phyloP scores from a whole-genome alignment of 2,113 vertebrate species.

The Erythrolamprus reginae region DNA sequence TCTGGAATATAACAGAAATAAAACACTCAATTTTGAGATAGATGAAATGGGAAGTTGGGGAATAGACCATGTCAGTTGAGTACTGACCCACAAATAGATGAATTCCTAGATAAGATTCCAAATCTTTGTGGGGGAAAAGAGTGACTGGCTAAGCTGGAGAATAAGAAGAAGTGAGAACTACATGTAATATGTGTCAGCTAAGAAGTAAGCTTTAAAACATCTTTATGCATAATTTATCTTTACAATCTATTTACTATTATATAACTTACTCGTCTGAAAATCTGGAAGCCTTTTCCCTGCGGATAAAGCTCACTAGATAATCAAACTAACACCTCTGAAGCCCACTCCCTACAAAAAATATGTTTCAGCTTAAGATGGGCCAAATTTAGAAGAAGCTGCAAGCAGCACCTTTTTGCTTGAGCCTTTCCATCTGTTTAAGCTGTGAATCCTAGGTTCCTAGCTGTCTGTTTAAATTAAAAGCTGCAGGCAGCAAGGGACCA shows the following conservation, averaged over 20 bases:
- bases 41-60: background rate
- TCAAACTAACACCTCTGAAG: conserved; percentile 64
- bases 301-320: conserved; percentile 38
- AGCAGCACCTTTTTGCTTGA: conserved; percentile 57
- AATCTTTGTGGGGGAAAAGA: background rate
- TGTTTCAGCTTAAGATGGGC: conserved; percentile 57
- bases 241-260: background rate
- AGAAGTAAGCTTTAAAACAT: background rate
- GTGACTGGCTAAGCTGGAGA: background rate
- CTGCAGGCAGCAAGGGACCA: conserved; percentile 47
- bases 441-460: conserved; percentile 58
- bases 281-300: conserved; percentile 15
- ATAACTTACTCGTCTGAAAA: conserved; percentile 44
- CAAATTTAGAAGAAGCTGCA: conserved; percentile 52
- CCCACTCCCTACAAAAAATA: conserved; percentile 57
- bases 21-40: background rate
- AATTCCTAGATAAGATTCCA: background rate
- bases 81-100: background rate
- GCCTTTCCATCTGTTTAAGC: conserved; percentile 65
- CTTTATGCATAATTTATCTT: background rate
- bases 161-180: background rate
- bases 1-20: background rate
- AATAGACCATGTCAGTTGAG: background rate
- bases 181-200: background rate
- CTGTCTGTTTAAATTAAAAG: conserved; percentile 66